Evolutionary conservation across 2,888 invertebrate species (phyloP), one percentile per base, ranked within the genome.

Genomic region (Microctonus hyperodae): DNA sequence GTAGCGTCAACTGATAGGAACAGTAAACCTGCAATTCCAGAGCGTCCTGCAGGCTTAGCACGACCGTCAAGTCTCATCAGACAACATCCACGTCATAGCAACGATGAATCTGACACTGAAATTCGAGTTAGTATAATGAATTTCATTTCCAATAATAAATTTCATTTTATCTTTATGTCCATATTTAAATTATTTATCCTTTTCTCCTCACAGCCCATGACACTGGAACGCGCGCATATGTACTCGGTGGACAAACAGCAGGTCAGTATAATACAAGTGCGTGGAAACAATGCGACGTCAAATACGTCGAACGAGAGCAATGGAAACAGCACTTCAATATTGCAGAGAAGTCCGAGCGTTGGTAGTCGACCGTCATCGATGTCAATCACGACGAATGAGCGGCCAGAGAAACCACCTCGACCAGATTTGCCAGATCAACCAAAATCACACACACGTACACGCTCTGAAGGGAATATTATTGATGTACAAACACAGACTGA

Each of bases 21-120:
- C 72, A 81, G 88, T 79, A 94, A 94, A 83, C 94, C 94, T 6
- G 91, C 91, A 60, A 89, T 94, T 73, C 94, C 94, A 59, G 93
- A 93, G 82, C 87, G 94, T 65, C 94, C 94, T 58, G 89, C 91
- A 48, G 89, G 90, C 55, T 85, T 92, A 67, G 86, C 88, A 22
- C 87, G 88, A 73, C 89, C 88, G 5, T 79, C 82, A 1, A 84
- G 82, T 70, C 79, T 84, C 16, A 78, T 83, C 40, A 78, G 82
- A 56, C 69, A 68, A 35, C 65, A 65, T 22, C 70, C 69, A 44
- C 71, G 69, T n/a, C 72, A 71, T 25, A 82, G 79, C 68, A 82
- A 77, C 68, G 83, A 83, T 63, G 81, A 79, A 73, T 69, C 77
- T 72, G 84, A 84, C 72, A 71, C 71, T 50, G 82, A 83, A 51